Base-by-base conservation (phyloP, 2,888 invertebrate genomes). In the Yponomeuta cagnagella region DNA sequence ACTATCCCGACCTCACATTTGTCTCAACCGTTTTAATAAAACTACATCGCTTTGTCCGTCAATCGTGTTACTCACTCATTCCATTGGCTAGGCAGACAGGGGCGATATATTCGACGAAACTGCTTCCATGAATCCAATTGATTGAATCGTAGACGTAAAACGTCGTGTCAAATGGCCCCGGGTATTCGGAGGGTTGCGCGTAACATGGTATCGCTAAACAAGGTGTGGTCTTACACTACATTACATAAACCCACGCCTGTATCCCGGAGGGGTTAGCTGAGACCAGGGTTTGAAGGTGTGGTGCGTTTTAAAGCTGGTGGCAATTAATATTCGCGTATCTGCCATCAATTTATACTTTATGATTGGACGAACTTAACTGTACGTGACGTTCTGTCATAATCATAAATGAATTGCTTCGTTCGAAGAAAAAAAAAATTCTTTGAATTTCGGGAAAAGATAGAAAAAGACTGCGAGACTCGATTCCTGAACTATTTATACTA, bases 81-180 rank as follows among this genome's bases (percentile, higher is more conserved):
- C 52, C 52, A 15, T 58, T 58, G 15, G 52, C 15, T 15, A 15
- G 52, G 52, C 65, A 71, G 69, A 48, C 15, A 33, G 69, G 52
- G 64, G 75, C 74, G 72, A 76, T 76, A 75, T 76, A 78, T 78
- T 75, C 74, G 76, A 77, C 80, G 78, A 78, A 77, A 79, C 78
- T 77, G 75, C 77, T 75, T 75, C 77, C 79, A 80, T 80, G 82
- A 83, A 82, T 85, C 80, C 80, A 73, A 75, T 81, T 83, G 84
- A 86, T 88, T 82, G 86, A 84, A 85, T 81, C 79, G 76, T 78
- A 75, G 79, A 80, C 83, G 82, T 87, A 85, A 87, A 88, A 84
- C 79, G 77, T 81, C 78, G 82, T 81, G 82, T 84, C 80, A 83
- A 85, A 86, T 83, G 82, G 78, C 76, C 78, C 77, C 76, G 76